A percentile compares a stretch with the other conserved stretches of the same genome.
Evolutionary conservation across 2,888 invertebrate species (phyloP).

Genomic region (Cotesia congregata): DNA sequence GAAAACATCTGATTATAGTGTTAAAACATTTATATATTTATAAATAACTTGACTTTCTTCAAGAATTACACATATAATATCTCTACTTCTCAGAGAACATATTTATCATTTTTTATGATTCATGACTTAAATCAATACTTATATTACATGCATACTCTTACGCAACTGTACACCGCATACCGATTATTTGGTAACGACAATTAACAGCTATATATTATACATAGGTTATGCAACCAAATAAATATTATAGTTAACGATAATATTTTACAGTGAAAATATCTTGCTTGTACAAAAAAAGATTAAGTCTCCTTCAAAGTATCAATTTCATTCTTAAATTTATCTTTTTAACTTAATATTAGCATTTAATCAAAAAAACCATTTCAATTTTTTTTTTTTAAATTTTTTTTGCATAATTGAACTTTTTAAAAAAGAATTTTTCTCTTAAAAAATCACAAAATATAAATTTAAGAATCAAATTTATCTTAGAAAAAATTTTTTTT

Average conservation of each 20-base stretch:
- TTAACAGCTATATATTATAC: not conserved
- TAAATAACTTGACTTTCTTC: conserved; percentile 10
- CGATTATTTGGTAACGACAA: not conserved
- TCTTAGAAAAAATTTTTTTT: too few relatives aligned
- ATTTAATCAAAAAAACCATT: too few relatives aligned
- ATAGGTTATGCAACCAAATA: not conserved
- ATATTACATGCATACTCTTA: conserved; percentile 3
- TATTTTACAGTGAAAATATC: conserved; percentile 3
- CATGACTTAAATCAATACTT: conserved; percentile 4
- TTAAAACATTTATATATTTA: conserved; percentile 4
- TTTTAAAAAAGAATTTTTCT: too few relatives aligned
- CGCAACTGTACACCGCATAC: not conserved
- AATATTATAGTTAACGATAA: not conserved
- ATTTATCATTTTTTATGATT: not conserved
- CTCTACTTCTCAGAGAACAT: not conserved
- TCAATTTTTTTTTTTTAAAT: too few relatives aligned
- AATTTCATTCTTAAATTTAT: too few relatives aligned
- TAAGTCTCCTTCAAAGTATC: not conserved
- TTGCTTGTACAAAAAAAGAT: not conserved
- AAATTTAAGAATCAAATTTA: too few relatives aligned
- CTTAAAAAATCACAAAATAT: too few relatives aligned
- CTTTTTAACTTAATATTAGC: too few relatives aligned
- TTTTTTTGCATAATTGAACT: too few relatives aligned
- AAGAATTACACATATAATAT: not conserved
- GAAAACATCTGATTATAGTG: not conserved